phyloP scores from a whole-genome alignment of 2,888 invertebrate genomes.

The Orthosia gothica region DNA sequence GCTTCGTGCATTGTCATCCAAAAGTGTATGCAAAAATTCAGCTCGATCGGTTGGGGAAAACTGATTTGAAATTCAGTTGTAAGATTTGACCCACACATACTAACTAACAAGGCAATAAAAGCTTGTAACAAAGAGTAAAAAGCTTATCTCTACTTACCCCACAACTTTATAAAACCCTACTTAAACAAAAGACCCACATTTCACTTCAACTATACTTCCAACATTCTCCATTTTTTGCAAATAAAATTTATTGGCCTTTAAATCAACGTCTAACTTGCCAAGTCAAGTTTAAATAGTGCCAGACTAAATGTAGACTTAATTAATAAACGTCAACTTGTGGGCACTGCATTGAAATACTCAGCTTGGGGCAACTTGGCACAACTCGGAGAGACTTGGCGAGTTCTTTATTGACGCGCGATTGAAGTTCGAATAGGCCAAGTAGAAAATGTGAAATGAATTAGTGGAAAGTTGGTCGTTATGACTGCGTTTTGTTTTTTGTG shows the following conservation, averaged over 20 bases:
- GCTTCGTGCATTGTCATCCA: no score
- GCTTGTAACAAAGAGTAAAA: background rate
- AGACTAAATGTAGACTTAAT: slow-evolving; percentile 65
- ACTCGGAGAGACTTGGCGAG: slow-evolving; percentile 47
- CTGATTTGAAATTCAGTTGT: no score
- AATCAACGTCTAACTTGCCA: slow-evolving; percentile 66
- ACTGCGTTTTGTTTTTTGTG: slow-evolving; percentile 19
- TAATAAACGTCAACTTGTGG: slow-evolving; percentile 68
- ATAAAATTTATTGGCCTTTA: slow-evolving; percentile 66
- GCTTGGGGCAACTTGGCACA: slow-evolving; percentile 38
- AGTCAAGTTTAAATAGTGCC: slow-evolving; percentile 67
- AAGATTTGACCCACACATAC: no score
- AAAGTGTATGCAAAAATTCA: no score
- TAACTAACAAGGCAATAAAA: no score
- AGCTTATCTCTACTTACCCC: background rate
- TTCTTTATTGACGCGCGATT: slow-evolving; percentile 55
- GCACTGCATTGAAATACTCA: slow-evolving; percentile 54
- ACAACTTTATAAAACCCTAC: slow-evolving; percentile 7
- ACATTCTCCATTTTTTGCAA: slow-evolving; percentile 51
- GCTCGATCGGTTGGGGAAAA: no score
- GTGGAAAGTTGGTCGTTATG: slow-evolving; percentile 17
- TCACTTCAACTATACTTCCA: slow-evolving; percentile 18
- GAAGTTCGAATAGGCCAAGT: slow-evolving; percentile 56
- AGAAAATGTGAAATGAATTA: slow-evolving; percentile 60
- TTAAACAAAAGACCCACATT: slow-evolving; percentile 35